Base-by-base conservation (phyloP, 1,140 invertebrate species). In the Oppia nitens region DNA sequence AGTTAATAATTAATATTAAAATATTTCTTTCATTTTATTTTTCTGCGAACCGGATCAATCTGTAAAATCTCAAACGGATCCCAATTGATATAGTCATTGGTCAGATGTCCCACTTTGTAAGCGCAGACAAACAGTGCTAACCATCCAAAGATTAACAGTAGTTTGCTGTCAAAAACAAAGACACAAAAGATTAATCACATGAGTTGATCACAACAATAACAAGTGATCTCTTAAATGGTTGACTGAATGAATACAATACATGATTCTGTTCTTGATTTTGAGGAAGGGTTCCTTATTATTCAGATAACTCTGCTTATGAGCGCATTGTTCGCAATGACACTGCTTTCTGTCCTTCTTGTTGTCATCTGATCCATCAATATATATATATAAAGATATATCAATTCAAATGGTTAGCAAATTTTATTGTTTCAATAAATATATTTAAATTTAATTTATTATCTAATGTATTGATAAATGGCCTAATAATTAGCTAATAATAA, bases 71-170 rank as follows among this genome's bases (percentile, higher is more conserved):
- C 87, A 75, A 92, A 98, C 1, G 95, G 95, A 78, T 98, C 94
- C 79, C 96, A 98, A 72, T 94, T 97, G 20, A 90, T 85, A 81
- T 93, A 88, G 75, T 96, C 91, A 75, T 94, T 89, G 69, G 98
- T 91, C 74, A 97, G 91, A 72, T 95, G 87, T 0, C 90, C 91
- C 9, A 96, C 89, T 80, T 96, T 95, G 70, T 96, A 96, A 1
- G 88, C 85, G 57, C 97, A 74, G 53, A 90, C 79, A 48, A 83
- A 75, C 67, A 98, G 80, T 25, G 89, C 69, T 3, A 84, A 73
- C 95, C 95, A 99, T 59, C 90, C 90, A 63, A 84, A 69, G 27
- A 93, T 75, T 28, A 98, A 74, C 11, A 76, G 64, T 47, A 80
- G 64, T 75, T 83, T 80, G 62, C 81, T 84, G 63, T n/a, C n/a